These are phyloP conservation scores for Polydrusus pterygomalis DNA, from an alignment of 2,888 invertebrate genomes.

Conservation along the genomic window DNA sequence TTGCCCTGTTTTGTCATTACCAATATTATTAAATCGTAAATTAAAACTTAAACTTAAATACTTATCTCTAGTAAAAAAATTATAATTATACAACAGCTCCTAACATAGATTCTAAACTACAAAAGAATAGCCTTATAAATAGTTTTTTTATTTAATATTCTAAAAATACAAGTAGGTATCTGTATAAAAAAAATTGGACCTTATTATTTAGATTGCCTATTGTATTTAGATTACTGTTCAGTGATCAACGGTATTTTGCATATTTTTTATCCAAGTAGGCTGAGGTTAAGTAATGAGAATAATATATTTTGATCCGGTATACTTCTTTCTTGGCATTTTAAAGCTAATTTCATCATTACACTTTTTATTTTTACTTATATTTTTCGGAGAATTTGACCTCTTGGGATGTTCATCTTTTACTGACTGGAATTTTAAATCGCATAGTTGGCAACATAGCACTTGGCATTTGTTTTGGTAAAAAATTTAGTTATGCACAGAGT, in stretches of 20 bases:
- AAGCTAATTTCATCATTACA: constrained; percentile 49
- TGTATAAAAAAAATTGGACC: constrained; percentile 37
- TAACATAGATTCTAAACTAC: background rate
- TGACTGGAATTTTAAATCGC: constrained; percentile 24
- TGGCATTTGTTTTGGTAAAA: no score
- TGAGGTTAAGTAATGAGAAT: constrained; percentile 27
- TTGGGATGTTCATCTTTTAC: constrained; percentile 28
- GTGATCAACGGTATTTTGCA: constrained; percentile 35
- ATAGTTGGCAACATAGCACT: constrained; percentile 30
- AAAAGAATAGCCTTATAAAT: constrained; percentile 10
- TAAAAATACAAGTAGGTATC: constrained; percentile 19
- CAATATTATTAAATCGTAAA: no score
- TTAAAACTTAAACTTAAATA: no score
- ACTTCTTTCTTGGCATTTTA: constrained; percentile 43
- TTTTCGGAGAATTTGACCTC: constrained; percentile 41
- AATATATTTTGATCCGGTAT: constrained; percentile 30
- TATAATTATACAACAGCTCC: no score
- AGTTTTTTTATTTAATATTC: constrained; percentile 10
- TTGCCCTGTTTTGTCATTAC: no score
- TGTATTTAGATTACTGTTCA: constrained; percentile 35
- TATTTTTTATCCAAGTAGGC: constrained; percentile 25
- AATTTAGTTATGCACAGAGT: no score
- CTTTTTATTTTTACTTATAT: constrained; percentile 34
- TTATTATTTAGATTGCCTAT: constrained; percentile 34
- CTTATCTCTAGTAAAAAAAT: no score